A percentile compares a stretch with the other conserved stretches of the same genome.
Conservation (phyloP, 64 coral and sea anemone genomes). For the Anthopleura sola region DNA sequence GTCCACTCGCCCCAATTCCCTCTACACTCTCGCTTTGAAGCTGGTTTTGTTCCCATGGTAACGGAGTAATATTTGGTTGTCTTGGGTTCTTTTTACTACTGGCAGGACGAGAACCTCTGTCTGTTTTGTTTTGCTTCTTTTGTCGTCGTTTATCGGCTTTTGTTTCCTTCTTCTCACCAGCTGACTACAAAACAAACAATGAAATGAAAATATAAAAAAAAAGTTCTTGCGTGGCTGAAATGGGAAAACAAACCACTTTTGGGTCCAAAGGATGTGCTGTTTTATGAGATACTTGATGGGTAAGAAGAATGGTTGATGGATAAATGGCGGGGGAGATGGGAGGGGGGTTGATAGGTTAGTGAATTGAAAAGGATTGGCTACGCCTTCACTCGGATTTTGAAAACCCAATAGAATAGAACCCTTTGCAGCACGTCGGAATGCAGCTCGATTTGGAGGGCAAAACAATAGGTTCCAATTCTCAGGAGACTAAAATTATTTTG, state of each 20-base stretch:
- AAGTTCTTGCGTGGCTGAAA: neutral
- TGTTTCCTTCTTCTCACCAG: conserved; percentile 72
- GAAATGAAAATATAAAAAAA: neutral
- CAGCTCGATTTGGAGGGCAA: too few relatives aligned
- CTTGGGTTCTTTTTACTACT: conserved; percentile 30
- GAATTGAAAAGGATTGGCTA: too few relatives aligned
- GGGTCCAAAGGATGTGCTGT: neutral
- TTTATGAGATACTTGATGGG: too few relatives aligned
- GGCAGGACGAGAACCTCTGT: conserved; percentile 31
- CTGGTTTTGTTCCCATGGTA: conserved; percentile 25
- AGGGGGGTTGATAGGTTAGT: too few relatives aligned
- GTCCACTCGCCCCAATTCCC: neutral
- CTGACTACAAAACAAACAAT: conserved; percentile 37
- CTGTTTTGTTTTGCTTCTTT: conserved; percentile 62
- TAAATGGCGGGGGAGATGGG: too few relatives aligned
- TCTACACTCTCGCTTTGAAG: neutral
- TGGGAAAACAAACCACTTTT: neutral
- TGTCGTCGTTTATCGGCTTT: conserved; percentile 73
- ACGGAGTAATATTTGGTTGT: conserved; percentile 17
- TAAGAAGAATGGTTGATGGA: too few relatives aligned
- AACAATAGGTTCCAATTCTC: too few relatives aligned
- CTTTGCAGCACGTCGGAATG: too few relatives aligned
- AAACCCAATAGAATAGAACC: too few relatives aligned
- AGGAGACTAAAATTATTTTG: too few relatives aligned
- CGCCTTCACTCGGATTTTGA: too few relatives aligned